phyloP scores from a whole-genome alignment of 1,140 invertebrate species.

The Polypedilum pembai region DNA sequence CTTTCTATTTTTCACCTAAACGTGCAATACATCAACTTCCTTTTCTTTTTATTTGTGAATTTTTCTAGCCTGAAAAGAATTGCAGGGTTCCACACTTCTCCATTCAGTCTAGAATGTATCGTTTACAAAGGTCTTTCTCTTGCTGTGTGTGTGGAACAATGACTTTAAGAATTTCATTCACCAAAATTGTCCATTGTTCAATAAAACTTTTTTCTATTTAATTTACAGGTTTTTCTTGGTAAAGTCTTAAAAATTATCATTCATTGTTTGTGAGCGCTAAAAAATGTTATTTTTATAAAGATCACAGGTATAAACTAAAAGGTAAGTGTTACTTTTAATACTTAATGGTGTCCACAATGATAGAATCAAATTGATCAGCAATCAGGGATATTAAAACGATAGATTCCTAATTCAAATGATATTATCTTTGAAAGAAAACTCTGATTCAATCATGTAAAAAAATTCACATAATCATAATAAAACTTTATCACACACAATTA shows the following conservation, averaged over 20 bases:
- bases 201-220: slow-evolving; percentile 17
- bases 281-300: slow-evolving; percentile 1
- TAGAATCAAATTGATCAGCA: neutral
- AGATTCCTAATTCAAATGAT: neutral
- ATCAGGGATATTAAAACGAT: neutral
- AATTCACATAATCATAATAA: slow-evolving; percentile 26
- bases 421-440: neutral
- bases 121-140: neutral
- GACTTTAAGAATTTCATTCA: slow-evolving; percentile 22
- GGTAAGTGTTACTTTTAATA: slow-evolving; percentile 26
- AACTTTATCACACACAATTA: neutral
- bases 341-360: neutral
- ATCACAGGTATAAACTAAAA: slow-evolving; percentile 23
- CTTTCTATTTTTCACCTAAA: slow-evolving; percentile 18
- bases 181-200: slow-evolving; percentile 22
- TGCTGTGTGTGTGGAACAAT: slow-evolving; percentile 1
- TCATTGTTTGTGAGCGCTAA: slow-evolving; percentile 15
- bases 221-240: slow-evolving; percentile 22
- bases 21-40: slow-evolving; percentile 21
- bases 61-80: slow-evolving; percentile 10
- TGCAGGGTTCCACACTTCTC: slow-evolving; percentile 27
- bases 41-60: slow-evolving; percentile 13
- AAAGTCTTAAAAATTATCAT: slow-evolving; percentile 25
- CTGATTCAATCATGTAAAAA: no score
- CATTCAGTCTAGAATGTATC: slow-evolving; percentile 4